Conservation (phyloP, 2,113 vertebrate species). For the Heptranchias perlo region DNA sequence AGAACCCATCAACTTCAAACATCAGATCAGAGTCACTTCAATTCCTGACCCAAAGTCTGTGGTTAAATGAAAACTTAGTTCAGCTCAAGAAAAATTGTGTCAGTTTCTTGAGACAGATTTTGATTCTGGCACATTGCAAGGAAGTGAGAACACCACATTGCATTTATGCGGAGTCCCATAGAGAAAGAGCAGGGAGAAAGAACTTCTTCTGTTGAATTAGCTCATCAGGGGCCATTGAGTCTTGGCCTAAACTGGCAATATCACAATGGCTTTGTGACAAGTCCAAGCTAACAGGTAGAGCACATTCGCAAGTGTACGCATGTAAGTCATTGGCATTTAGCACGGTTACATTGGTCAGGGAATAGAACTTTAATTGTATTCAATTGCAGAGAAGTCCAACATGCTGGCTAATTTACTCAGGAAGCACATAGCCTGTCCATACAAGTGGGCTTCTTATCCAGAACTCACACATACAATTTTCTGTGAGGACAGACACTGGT, state of each 20-base stretch:
- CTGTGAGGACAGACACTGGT: not conserved
- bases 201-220: not conserved
- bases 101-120: not conserved
- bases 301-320: not conserved
- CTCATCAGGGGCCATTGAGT: not conserved
- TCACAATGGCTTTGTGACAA: too few relatives aligned
- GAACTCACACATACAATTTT: not conserved
- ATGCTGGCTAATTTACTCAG: not conserved
- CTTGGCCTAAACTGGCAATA: not conserved
- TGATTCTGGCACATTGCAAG: not conserved
- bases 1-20: not conserved
- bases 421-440: not conserved
- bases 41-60: not conserved
- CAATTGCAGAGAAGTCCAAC: not conserved
- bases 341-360: not conserved
- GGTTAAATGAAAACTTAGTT: not conserved
- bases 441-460: not conserved
- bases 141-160: not conserved
- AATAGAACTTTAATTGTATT: not conserved
- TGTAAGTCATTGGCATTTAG: not conserved
- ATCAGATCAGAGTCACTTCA: not conserved
- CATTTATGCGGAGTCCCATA: not conserved
- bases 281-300: not conserved
- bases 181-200: not conserved
- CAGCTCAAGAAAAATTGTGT: not conserved